Conservation (phyloP, 2,797 vertebrate genomes). For the Hybognathus amarus region DNA sequence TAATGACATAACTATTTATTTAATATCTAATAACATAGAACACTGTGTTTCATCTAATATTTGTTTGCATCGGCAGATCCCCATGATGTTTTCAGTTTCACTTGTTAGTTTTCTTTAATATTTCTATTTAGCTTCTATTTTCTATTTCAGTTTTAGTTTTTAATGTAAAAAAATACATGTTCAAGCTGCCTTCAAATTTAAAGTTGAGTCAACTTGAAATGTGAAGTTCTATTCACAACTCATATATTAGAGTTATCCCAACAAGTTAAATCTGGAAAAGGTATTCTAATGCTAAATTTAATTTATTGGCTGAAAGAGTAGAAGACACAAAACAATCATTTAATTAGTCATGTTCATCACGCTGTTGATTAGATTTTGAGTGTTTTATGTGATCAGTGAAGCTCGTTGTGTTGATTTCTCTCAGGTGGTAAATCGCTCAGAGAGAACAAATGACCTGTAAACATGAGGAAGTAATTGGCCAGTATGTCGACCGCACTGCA, state of each 20-base stretch:
- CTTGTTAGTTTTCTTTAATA: not conserved
- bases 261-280: too few species aligned
- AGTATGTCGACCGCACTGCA: slow-evolving; percentile 31
- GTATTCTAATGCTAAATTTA: too few species aligned
- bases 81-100: not conserved
- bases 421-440: slow-evolving; percentile 36
- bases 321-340: not conserved
- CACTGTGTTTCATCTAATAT: not conserved
- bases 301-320: not conserved
- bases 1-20: not conserved
- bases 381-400: slow-evolving; percentile 9
- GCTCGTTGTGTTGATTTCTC: slow-evolving; percentile 33
- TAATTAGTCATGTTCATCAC: slow-evolving; percentile 40
- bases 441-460: slow-evolving; percentile 51
- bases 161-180: too few species aligned
- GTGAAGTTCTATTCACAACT: too few species aligned
- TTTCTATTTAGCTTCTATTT: not conserved
- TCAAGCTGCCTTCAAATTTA: too few species aligned
- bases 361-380: slow-evolving; percentile 39
- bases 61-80: not conserved
- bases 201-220: too few species aligned
- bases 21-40: not conserved
- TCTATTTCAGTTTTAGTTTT: not conserved
- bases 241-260: too few species aligned
- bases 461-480: slow-evolving; percentile 57